Percentiles rank a stretch among this genome's conserved stretches.
Evolutionary conservation across 2,113 vertebrate genomes (phyloP).

Genomic region (Gymnogyps californianus): DNA sequence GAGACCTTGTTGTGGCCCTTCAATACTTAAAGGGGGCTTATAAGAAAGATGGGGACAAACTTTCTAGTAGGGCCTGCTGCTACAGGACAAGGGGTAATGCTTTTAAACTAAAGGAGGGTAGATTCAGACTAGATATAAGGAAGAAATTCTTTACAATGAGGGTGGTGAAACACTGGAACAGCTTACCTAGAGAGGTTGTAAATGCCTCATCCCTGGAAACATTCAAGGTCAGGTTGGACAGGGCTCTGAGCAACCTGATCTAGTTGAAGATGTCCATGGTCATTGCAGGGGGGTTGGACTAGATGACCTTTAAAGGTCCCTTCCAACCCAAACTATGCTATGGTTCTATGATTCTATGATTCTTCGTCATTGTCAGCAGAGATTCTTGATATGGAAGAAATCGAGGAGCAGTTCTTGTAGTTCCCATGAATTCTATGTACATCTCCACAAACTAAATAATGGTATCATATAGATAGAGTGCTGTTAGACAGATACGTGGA

Average conservation of each 20-base stretch:
- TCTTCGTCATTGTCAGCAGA: background rate
- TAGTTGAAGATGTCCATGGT: too few species aligned
- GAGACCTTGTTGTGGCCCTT: background rate
- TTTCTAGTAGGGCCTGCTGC: background rate
- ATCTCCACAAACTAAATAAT: background rate
- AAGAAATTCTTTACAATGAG: too few species aligned
- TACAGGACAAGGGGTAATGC: background rate
- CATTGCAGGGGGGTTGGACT: too few species aligned
- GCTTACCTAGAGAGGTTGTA: too few species aligned
- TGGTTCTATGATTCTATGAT: background rate
- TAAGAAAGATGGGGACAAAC: background rate
- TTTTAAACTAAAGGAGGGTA: background rate
- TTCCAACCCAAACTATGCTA: background rate
- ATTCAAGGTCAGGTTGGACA: too few species aligned
- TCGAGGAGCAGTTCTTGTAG: background rate
- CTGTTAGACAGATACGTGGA: background rate
- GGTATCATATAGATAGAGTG: background rate
- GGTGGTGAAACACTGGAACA: too few species aligned
- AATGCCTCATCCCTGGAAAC: too few species aligned
- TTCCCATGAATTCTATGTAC: background rate
- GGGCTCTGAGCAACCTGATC: too few species aligned
- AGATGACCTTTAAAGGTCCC: too few species aligned
- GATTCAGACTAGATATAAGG: too few species aligned
- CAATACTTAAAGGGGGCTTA: accelerated
- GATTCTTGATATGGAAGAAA: background rate